Percentiles rank a stretch among this genome's conserved stretches.
phyloP scores from a whole-genome alignment of 2,888 invertebrate species.

The Lordiphosa fenestrarum region DNA sequence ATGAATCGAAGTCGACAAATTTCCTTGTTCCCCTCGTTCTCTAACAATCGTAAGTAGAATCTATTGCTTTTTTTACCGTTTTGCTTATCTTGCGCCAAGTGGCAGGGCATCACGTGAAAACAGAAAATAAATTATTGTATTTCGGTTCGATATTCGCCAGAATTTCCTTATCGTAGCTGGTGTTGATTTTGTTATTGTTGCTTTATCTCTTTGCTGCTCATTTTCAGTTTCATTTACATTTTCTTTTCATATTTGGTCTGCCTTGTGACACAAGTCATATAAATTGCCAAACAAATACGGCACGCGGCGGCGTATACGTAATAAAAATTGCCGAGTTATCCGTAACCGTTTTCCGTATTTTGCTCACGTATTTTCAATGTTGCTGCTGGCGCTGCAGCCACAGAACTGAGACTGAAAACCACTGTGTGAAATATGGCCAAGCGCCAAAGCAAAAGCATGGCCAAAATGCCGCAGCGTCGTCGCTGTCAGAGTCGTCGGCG shows the following conservation, averaged over 20 bases:
- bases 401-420: slow-evolving; percentile 53
- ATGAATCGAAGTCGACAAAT: slow-evolving; percentile 9
- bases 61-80: slow-evolving; percentile 24
- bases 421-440: slow-evolving; percentile 62
- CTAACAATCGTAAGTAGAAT: slow-evolving; percentile 3
- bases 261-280: slow-evolving; percentile 55
- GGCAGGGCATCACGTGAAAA: slow-evolving; percentile 54
- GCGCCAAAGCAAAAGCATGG: slow-evolving; percentile 59
- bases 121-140: slow-evolving; percentile 9
- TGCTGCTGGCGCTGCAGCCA: slow-evolving; percentile 62
- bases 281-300: slow-evolving; percentile 50
- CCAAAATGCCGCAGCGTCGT: slow-evolving; percentile 71
- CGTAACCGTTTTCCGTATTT: slow-evolving; percentile 14
- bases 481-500: slow-evolving; percentile 23
- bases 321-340: slow-evolving; percentile 39
- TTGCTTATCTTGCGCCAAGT: slow-evolving; percentile 48
- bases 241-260: slow-evolving; percentile 55
- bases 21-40: slow-evolving; percentile 3
- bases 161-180: slow-evolving; percentile 14
- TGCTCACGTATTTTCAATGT: slow-evolving; percentile 25
- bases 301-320: slow-evolving; percentile 62
- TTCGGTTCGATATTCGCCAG: slow-evolving; percentile 23
- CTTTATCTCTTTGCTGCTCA: slow-evolving; percentile 46
- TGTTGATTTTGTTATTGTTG: slow-evolving; percentile 28
- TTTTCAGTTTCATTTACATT: slow-evolving; percentile 61